These are phyloP conservation scores for Archivesica marissinica DNA, from an alignment of 1,140 invertebrate species.

Conservation along the genomic window DNA sequence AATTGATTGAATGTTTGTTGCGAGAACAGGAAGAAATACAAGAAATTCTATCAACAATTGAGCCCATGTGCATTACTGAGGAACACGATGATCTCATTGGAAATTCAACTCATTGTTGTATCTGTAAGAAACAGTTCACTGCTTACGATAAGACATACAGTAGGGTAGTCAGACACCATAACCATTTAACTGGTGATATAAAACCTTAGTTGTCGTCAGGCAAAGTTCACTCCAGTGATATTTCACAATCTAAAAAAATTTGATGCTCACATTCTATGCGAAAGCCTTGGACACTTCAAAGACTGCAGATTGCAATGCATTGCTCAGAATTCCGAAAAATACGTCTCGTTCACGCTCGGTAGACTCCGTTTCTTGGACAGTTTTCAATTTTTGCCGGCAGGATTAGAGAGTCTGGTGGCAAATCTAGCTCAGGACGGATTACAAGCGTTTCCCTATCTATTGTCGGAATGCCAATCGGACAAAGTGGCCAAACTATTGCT, in stretches of 20 bases:
- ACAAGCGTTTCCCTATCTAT: constrained; percentile 33
- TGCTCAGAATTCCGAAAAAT: constrained; percentile 81
- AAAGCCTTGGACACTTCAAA: constrained; percentile 71
- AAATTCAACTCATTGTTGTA: constrained; percentile 5
- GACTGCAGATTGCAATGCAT: constrained; percentile 77
- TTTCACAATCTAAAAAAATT: constrained; percentile 83
- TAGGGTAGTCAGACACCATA: constrained; percentile 26
- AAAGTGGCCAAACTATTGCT: constrained; percentile 22
- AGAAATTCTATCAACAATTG: neutral
- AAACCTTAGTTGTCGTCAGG: constrained; percentile 45
- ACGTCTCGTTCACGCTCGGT: constrained; percentile 60
- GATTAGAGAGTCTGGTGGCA: constrained; percentile 18
- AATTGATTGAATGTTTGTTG: neutral
- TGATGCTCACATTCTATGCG: constrained; percentile 80
- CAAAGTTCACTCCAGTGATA: constrained; percentile 75
- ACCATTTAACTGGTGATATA: constrained; percentile 56
- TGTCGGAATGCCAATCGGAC: constrained; percentile 2
- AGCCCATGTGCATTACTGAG: constrained; percentile 1
- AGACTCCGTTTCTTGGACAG: constrained; percentile 57
- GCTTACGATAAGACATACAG: neutral
- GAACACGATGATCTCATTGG: constrained; percentile 16
- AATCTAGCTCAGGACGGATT: constrained; percentile 46
- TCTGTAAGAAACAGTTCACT: constrained; percentile 62
- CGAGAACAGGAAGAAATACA: constrained; percentile 27
- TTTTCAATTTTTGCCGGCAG: constrained; percentile 44